Evolutionary conservation across 30 jellyfish, hydroid and myxozoan genomes (phyloP), one percentile per base, ranked within the genome.

Genomic region (Chironex yamaguchii): DNA sequence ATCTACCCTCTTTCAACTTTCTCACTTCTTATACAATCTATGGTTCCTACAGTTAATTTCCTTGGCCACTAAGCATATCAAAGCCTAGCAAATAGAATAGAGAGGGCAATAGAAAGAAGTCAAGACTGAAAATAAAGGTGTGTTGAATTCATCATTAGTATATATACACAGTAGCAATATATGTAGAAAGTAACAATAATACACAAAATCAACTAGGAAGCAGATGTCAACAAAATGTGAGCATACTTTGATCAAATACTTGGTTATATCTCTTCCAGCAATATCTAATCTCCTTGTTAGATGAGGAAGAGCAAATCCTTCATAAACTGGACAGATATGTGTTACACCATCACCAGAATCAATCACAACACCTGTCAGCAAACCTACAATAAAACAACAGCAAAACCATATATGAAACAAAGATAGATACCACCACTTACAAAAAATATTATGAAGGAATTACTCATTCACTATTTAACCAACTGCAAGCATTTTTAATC

Each of bases 301-400:
- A 76, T 96, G 99, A 17, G 99, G 99, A 50, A 96, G 79, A 1
- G 99, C 96, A 67, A 90, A 96, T 23, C 99, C 99, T 52, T 96
- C 98, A 81, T 96, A 96, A 2, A 96, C 99, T 27, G 99, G 99
- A 71, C 98, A 91, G 50, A 96, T 96, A 34, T 96, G 99, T 24
- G 99, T 96, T 79, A 96, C 99, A 52, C 99, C 99, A 82, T 96
- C 99, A 26, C 99, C 99, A 53, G 97, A 81, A 84, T 96, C 99
- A 63, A 96, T 94, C 17, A 96, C 99, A 0, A 96, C 99, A 70
- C 99, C 99, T 20, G 99, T 95, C 33, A 89, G 90, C 35, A 94
- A 73, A 64, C 99, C 98, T 92, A 65, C 71, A 53, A 53, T 2
- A 17, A 53, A 53, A 3, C 21, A 54, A 6, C 71, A 6, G 21